phyloP scores from a whole-genome alignment of 2,888 invertebrate genomes.

The Drosophila ezoana region DNA sequence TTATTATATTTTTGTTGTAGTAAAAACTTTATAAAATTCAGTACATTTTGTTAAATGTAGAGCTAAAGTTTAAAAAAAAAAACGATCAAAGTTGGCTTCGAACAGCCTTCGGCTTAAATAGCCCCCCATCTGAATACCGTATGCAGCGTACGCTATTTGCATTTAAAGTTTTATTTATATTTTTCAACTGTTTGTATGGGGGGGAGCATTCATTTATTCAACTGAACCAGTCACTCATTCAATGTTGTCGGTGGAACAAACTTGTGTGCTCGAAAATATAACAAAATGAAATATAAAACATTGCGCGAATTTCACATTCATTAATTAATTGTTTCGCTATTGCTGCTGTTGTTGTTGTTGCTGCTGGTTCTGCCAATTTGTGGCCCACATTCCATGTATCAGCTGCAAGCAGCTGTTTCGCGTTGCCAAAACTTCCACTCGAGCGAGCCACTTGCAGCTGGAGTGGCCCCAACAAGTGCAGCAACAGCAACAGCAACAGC shows the following conservation, averaged over 20 bases:
- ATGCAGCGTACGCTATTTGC: too few relatives aligned
- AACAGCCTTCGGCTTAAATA: too few relatives aligned
- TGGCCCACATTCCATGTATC: slow-evolving; percentile 47
- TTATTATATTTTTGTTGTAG: too few relatives aligned
- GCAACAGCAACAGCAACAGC: slow-evolving; percentile 3
- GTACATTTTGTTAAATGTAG: too few relatives aligned
- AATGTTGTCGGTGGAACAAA: neutral
- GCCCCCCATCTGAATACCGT: too few relatives aligned
- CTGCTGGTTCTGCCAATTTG: slow-evolving; percentile 37
- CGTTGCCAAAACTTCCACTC: slow-evolving; percentile 49
- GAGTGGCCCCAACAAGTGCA: slow-evolving; percentile 17
- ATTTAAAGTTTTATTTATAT: neutral
- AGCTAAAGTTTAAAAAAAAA: too few relatives aligned
- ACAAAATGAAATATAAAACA: neutral
- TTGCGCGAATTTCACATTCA: slow-evolving; percentile 18
- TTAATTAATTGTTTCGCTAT: slow-evolving; percentile 9
- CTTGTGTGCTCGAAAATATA: neutral
- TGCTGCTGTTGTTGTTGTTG: slow-evolving; percentile 12
- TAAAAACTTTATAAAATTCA: too few relatives aligned
- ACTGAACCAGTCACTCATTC: neutral
- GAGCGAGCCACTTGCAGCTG: slow-evolving; percentile 41
- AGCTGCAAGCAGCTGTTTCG: slow-evolving; percentile 11
- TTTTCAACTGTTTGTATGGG: neutral
- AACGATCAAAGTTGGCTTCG: too few relatives aligned
- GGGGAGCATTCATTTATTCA: neutral